phyloP scores from a whole-genome alignment of 2,113 vertebrate genomes.

The Tragelaphus strepsiceros region DNA sequence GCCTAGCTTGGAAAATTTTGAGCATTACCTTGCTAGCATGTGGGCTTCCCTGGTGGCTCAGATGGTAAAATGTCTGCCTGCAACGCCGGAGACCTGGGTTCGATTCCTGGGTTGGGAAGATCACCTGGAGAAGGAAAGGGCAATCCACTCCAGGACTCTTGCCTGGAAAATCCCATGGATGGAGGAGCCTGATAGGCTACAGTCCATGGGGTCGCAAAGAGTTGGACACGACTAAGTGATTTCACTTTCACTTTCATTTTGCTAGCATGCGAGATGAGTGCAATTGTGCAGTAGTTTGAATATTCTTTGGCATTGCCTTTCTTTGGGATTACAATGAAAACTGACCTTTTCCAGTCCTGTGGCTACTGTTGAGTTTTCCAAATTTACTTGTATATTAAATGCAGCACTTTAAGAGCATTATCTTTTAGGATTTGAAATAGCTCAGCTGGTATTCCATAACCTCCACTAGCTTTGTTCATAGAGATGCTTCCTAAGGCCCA shows the following conservation, averaged over 20 bases:
- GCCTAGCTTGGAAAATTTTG: not conserved
- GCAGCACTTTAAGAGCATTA: not conserved
- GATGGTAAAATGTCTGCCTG: too few relatives aligned
- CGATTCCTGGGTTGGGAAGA: too few relatives aligned
- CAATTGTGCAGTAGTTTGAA: not conserved
- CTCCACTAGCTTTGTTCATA: not conserved
- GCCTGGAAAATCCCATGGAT: too few relatives aligned
- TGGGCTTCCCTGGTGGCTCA: too few relatives aligned
- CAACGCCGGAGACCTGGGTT: too few relatives aligned
- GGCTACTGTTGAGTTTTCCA: not conserved
- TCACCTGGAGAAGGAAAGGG: too few relatives aligned
- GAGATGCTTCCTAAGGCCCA: not conserved
- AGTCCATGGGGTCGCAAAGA: too few relatives aligned
- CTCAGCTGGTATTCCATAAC: not conserved
- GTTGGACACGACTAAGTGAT: rapidly evolving
- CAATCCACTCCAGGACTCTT: too few relatives aligned
- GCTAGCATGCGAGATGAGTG: not conserved
- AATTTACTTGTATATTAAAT: not conserved
- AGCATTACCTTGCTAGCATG: not conserved
- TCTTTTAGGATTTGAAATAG: not conserved
- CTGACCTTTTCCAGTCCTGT: not conserved
- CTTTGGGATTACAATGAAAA: not conserved
- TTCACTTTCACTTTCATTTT: not conserved
- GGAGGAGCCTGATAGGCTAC: too few relatives aligned
- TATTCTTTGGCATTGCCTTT: not conserved